Percentiles rank a stretch among this genome's conserved stretches.
Evolutionary conservation across 2,888 invertebrate species (phyloP).

Genomic region (Dendrolimus houi): DNA sequence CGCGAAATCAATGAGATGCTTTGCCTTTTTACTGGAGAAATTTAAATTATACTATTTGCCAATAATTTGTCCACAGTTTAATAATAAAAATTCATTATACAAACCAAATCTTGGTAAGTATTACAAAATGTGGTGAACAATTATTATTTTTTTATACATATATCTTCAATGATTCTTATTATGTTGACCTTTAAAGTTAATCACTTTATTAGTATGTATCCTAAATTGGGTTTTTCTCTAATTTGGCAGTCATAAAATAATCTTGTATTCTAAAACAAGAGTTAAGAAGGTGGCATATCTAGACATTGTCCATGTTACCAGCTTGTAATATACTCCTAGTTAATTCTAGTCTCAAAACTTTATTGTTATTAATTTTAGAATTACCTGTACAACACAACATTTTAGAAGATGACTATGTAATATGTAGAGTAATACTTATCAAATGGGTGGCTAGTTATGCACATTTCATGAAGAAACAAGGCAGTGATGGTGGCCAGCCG

Average conservation of each 20-base stretch:
- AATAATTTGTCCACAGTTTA: constrained; percentile 92
- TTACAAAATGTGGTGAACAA: too few species aligned
- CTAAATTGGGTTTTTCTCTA: too few species aligned
- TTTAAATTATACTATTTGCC: constrained; percentile 94
- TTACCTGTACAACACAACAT: constrained; percentile 85
- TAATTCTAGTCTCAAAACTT: not conserved
- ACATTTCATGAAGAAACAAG: constrained; percentile 82
- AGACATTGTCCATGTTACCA: too few species aligned
- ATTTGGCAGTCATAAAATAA: too few species aligned
- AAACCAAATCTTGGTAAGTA: constrained; percentile 84
- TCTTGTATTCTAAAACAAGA: too few species aligned
- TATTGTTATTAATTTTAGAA: constrained; percentile 55
- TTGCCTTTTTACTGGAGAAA: constrained; percentile 93
- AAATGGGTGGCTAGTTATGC: constrained; percentile 93
- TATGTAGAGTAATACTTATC: constrained; percentile 89
- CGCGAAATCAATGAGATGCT: constrained; percentile 87
- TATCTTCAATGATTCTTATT: too few species aligned
- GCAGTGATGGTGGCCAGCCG: constrained; percentile 64
- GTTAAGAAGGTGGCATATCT: too few species aligned
- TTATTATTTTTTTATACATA: too few species aligned
- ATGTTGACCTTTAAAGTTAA: too few species aligned
- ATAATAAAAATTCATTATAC: constrained; percentile 86
- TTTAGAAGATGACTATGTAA: constrained; percentile 79
- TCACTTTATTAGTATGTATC: too few species aligned
- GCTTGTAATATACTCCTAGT: too few species aligned